Evolutionary conservation across 1,140 invertebrate genomes (phyloP), one percentile per base, ranked within the genome.

Genomic region (Stratiolaelaps scimitus): DNA sequence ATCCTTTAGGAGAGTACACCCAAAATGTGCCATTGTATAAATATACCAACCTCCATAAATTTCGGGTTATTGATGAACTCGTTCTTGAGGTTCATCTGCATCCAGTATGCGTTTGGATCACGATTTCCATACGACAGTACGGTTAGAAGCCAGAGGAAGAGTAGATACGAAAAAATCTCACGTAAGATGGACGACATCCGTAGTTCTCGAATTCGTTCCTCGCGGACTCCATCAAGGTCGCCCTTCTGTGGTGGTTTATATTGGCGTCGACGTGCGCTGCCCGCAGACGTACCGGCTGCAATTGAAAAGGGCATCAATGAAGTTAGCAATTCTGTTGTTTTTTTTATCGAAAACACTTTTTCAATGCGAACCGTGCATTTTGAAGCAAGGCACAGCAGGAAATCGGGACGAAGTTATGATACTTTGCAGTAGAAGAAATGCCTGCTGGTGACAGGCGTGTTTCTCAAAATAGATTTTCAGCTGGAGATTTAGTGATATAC

Each of bases 81-180:
- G 43, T 75, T 74, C 68, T 76, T 70, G 70, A 80, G 66, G 66
- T 75, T 76, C 28, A 74, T 69, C 68, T 79, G 75, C 70, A 78
- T 74, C 1, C 73, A 68, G 68, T 74, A 76, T 34, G 75, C 73
- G 67, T 74, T 70, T 10, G 74, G 69, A 71, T 76, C 76, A 65
- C 78, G 69, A 70, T 77, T 76, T 19, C 74, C 71, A 71, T 80
- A 78, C 70, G 75, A 74, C 53, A 80, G 71, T 23, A 79, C 72
- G 64, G 79, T 74, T 2, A 81, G 72, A 17, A 81, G 73, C 73
- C 75, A 78, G 19, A 81, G 69, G 73, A 81, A 81, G 68, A 80
- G 73, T 0, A 74, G 65, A 69, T 80, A 81, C 29, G 78, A 73
- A 7, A 78, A 56, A 1, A 79, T 78, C 67, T 80, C 78, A 68